Conservation (phyloP, 2,888 invertebrate genomes). For the Marasmarcha lunaedactyla region DNA sequence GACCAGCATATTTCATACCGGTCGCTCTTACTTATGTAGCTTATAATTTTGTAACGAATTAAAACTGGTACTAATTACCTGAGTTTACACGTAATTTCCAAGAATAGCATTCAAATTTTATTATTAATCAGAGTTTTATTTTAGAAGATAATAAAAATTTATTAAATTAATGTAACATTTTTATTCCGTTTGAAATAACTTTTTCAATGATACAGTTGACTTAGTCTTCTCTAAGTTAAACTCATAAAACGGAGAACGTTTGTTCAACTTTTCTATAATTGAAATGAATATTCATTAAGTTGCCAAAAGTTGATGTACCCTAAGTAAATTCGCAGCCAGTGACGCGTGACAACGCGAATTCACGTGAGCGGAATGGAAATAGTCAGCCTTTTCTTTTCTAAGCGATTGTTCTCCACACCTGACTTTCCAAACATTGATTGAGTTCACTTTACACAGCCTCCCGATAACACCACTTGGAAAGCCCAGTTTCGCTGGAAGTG, state of each 20-base stretch:
- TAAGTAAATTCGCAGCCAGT: slow-evolving; percentile 23
- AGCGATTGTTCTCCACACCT: slow-evolving; percentile 31
- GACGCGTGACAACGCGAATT: slow-evolving; percentile 17
- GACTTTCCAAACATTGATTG: slow-evolving; percentile 27
- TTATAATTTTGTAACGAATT: no score
- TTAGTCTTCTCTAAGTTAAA: not conserved
- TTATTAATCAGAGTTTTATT: no score
- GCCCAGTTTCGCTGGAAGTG: not conserved
- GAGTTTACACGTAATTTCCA: no score
- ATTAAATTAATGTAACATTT: no score
- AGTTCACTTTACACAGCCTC: slow-evolving; percentile 35
- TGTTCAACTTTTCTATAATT: not conserved
- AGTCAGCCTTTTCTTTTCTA: slow-evolving; percentile 35
- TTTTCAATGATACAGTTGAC: no score
- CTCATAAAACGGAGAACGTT: not conserved
- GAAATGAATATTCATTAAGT: slow-evolving; percentile 9
- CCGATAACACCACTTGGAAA: slow-evolving; percentile 33
- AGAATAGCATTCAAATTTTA: no score
- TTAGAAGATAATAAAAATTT: no score
- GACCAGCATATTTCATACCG: no score
- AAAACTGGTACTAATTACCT: no score
- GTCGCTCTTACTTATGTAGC: no score
- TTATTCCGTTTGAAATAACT: no score
- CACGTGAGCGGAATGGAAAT: slow-evolving; percentile 37
- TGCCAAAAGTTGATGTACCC: slow-evolving; percentile 21